Evolutionary conservation across 2,888 invertebrate species (phyloP).

Genomic region (Nasonovia ribisnigri): DNA sequence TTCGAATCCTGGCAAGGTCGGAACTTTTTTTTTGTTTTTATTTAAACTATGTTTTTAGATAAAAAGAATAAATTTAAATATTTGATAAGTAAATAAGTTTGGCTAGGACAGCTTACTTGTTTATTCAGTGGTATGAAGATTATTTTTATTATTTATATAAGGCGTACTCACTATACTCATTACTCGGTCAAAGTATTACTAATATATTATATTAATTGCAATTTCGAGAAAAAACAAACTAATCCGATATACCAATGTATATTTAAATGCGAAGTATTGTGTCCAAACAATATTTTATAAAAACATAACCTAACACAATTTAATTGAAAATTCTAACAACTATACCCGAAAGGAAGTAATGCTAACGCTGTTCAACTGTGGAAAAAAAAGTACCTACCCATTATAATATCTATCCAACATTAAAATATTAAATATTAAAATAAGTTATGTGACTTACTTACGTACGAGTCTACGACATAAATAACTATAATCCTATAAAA

Average conservation of each 20-base stretch:
- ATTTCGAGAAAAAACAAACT: not conserved
- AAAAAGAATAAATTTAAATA: not conserved
- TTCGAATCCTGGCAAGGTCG: conserved; percentile 70
- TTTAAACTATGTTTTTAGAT: not conserved
- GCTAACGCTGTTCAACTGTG: not conserved
- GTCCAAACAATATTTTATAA: not conserved
- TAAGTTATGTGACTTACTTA: not conserved
- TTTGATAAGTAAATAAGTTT: not conserved
- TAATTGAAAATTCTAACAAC: not conserved
- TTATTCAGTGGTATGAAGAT: not conserved
- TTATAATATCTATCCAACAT: not conserved
- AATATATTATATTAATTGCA: not conserved
- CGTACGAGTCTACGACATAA: not conserved
- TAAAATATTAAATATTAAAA: not conserved
- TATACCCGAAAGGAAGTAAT: not conserved
- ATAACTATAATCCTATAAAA: not conserved
- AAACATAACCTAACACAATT: not conserved
- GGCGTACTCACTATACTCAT: not conserved
- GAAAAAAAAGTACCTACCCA: not conserved
- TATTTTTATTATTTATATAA: not conserved
- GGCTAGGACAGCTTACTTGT: not conserved
- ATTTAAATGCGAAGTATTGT: not conserved
- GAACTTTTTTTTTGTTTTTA: conserved; percentile 51
- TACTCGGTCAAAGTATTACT: not conserved
- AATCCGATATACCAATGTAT: not conserved